These are phyloP conservation scores for Petrosia ficiformis DNA, from an alignment of 37 sponge, comb jelly and placozoan genomes.

Conservation along the genomic window DNA sequence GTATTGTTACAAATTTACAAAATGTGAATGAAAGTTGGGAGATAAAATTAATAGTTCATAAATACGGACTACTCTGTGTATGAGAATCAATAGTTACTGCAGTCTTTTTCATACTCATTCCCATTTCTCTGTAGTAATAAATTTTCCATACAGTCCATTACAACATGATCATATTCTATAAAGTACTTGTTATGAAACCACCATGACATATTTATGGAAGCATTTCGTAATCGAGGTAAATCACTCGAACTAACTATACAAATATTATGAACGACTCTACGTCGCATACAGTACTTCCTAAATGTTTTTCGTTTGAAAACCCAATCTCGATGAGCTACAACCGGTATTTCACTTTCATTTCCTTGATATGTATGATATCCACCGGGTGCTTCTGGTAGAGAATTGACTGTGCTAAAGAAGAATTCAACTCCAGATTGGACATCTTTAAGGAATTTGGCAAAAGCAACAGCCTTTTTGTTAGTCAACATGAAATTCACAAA, in stretches of 20 bases:
- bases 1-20: no score
- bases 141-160: conserved; percentile 14
- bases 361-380: neutral
- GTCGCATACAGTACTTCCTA: neutral
- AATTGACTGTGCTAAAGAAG: conserved; percentile 2
- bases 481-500: neutral
- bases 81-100: no score
- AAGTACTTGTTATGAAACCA: neutral
- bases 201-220: neutral
- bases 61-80: no score
- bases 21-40: no score
- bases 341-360: neutral
- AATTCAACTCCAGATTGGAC: conserved; percentile 5
- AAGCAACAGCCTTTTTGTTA: neutral
- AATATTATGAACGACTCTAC: conserved; percentile 3
- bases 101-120: conserved; percentile 3
- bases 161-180: conserved; percentile 7
- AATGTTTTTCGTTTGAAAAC: neutral
- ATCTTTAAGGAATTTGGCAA: neutral
- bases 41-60: no score
- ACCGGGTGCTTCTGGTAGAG: conserved; percentile 3
- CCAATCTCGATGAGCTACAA: neutral
- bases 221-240: neutral
- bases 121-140: conserved; percentile 1
- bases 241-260: conserved; percentile 14